These are phyloP conservation scores for Trichomalopsis sarcophagae DNA, from an alignment of 1,140 invertebrate species.

Conservation along the genomic window DNA sequence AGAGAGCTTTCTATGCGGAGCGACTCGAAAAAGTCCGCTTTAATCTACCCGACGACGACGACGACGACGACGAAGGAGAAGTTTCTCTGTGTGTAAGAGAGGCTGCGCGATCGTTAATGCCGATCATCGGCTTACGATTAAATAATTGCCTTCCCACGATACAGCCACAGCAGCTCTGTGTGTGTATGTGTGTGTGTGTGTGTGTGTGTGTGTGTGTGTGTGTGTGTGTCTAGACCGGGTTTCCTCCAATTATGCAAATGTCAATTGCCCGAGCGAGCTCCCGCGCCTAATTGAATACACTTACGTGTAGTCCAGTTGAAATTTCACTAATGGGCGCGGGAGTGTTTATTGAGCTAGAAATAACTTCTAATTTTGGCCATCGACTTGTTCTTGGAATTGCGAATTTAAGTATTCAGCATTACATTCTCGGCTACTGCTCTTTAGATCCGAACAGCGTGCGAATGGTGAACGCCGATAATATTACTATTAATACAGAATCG, in stretches of 20 bases:
- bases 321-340: not conserved
- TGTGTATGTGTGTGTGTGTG: not conserved
- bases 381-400: not conserved
- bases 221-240: not conserved
- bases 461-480: not conserved
- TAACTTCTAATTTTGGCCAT: too few species aligned
- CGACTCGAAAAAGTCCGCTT: constrained; percentile 43
- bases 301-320: not conserved
- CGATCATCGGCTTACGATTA: constrained; percentile 45
- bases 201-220: not conserved
- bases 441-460: not conserved
- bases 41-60: constrained; percentile 43
- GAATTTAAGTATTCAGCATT: not conserved
- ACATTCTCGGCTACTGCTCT: not conserved
- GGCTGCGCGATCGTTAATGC: constrained; percentile 12
- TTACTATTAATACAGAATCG: not conserved
- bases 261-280: not conserved
- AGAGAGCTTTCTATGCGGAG: constrained; percentile 10
- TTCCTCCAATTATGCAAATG: constrained; percentile 20
- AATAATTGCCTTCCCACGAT: constrained; percentile 50
- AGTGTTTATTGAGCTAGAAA: not conserved
- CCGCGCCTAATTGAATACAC: constrained; percentile 8
- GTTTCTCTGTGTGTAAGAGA: not conserved
- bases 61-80: not conserved
- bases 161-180: not conserved